Conservation (phyloP, 2,797 vertebrate genomes). For the Ceryle rudis region DNA sequence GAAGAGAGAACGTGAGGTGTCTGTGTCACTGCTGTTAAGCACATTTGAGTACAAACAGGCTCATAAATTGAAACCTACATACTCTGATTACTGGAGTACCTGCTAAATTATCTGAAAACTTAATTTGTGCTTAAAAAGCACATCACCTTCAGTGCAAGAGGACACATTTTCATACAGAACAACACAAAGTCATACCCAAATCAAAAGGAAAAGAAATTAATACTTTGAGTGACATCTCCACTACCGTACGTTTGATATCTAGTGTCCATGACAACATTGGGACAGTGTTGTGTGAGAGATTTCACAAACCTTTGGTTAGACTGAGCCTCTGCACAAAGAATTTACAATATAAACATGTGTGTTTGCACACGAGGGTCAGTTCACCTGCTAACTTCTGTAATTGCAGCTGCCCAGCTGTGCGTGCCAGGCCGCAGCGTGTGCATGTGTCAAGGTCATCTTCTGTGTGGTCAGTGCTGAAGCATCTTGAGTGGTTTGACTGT, state of each 20-base stretch:
- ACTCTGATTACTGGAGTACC: neutral
- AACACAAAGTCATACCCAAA: neutral
- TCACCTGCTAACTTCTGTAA: neutral
- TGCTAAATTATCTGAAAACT: neutral
- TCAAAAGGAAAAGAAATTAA: neutral
- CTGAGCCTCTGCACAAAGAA: constrained; percentile 4
- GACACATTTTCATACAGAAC: neutral
- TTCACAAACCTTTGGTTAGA: neutral
- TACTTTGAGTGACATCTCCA: accelerated
- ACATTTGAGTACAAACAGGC: neutral
- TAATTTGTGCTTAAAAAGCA: neutral
- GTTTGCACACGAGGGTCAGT: constrained; percentile 54
- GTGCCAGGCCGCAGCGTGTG: neutral
- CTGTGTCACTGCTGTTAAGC: neutral
- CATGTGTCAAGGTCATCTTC: neutral
- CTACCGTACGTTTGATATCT: neutral
- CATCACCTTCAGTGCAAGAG: neutral
- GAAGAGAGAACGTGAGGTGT: neutral
- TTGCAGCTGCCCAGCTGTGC: constrained; percentile 43
- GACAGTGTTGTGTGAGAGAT: neutral
- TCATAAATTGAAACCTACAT: neutral
- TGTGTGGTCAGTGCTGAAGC: constrained; percentile 6
- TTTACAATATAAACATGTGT: constrained; percentile 29
- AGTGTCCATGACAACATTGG: neutral
- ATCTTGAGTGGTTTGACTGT: neutral